Conservation (phyloP, 2,888 invertebrate genomes). For the Polylopha cassiicola region DNA sequence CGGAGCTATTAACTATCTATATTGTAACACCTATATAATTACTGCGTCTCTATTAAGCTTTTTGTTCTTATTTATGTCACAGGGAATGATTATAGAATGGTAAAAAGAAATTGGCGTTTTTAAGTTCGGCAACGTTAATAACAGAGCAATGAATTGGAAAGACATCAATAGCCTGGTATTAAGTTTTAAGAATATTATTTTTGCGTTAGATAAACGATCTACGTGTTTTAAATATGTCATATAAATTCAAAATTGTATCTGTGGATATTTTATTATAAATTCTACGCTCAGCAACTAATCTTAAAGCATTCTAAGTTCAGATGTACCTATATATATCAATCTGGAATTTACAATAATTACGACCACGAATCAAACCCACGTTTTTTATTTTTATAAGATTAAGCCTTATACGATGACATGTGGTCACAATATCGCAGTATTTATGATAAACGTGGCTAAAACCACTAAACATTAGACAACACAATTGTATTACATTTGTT, state of each 20-base stretch:
- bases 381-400: too few relatives aligned
- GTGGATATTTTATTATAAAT: conserved; percentile 6
- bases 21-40: conserved; percentile 39
- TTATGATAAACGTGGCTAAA: background rate
- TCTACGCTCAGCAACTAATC: background rate
- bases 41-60: conserved; percentile 35
- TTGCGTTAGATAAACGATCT: conserved; percentile 15
- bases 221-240: conserved; percentile 15
- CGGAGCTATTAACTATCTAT: conserved; percentile 32
- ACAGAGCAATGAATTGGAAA: too few relatives aligned
- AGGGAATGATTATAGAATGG: conserved; percentile 22
- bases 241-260: conserved; percentile 7
- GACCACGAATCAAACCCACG: too few relatives aligned
- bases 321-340: conserved; percentile 5
- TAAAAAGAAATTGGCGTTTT: conserved; percentile 13
- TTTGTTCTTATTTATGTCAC: conserved; percentile 42
- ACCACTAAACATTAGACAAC: background rate
- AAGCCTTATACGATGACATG: too few relatives aligned
- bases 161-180: too few relatives aligned
- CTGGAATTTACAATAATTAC: background rate
- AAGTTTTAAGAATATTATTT: too few relatives aligned
- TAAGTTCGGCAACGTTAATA: conserved; percentile 9
- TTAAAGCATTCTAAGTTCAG: too few relatives aligned
- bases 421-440: background rate
- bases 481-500: too few relatives aligned